Evolutionary conservation across 2,888 invertebrate species (phyloP).

Genomic region (Galerucella calmariensis): DNA sequence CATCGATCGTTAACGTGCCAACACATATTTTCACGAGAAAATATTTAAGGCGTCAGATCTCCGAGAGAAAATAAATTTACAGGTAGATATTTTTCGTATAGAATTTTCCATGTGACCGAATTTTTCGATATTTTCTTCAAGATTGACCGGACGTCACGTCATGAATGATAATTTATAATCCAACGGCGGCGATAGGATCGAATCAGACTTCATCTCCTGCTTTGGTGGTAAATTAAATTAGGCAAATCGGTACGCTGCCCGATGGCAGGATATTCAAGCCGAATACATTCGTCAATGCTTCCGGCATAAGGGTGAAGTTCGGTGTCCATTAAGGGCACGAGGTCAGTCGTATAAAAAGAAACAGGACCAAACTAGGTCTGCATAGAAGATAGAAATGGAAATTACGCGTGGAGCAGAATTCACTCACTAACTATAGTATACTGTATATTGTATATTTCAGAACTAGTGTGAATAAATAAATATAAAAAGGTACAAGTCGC

Average conservation of each 20-base stretch:
- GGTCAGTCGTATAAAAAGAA: conserved; percentile 25
- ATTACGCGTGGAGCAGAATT: too few species aligned
- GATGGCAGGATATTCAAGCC: conserved; percentile 53
- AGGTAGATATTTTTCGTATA: neutral
- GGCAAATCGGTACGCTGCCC: conserved; percentile 41
- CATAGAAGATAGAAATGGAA: neutral
- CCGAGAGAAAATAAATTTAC: neutral
- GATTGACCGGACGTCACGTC: conserved; percentile 27
- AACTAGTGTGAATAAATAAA: too few species aligned
- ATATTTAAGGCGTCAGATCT: neutral
- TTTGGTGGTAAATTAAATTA: conserved; percentile 41
- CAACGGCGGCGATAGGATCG: conserved; percentile 19
- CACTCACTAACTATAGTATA: too few species aligned
- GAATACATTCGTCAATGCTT: conserved; percentile 59
- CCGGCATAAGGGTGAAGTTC: conserved; percentile 49
- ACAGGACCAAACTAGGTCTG: neutral
- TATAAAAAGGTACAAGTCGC: too few species aligned
- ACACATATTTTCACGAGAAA: neutral
- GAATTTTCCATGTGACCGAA: conserved; percentile 25
- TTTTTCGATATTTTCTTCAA: conserved; percentile 29
- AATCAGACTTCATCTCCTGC: conserved; percentile 37
- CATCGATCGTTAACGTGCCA: too few species aligned
- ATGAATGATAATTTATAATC: conserved; percentile 34
- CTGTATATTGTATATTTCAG: too few species aligned
- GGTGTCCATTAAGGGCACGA: conserved; percentile 51